Base-by-base conservation (phyloP, 2,888 invertebrate species). In the Epistrophella euchroma region DNA sequence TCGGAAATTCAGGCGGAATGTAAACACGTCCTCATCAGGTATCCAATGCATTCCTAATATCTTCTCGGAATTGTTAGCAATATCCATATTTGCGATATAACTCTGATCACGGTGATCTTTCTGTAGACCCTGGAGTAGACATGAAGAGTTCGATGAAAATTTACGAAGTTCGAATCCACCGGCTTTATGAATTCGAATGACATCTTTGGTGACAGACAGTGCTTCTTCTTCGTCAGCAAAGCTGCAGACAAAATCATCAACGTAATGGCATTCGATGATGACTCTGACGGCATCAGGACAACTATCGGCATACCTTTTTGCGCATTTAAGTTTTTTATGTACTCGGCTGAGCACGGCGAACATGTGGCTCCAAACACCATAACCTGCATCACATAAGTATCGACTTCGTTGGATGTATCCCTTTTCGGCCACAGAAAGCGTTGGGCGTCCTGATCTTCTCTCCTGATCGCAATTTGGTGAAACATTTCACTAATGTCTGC, bases 301-400 rank as follows among this genome's bases (percentile, higher is more conserved):
- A n/a, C 58, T 13, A 15, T 76, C 19, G 7, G 45, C 35, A 4
- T 15, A 73, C 22, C 45, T 28, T 28, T 3, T 13, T 32, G 60
- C n/a, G n/a, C 73, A 17, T 58, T 45, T 4, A 43, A 11, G 15
- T 73, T 73, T 15, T 47, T 62, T 11, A 73, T 28, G 28, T 43
- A 73, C 47, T 73, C 25, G 15, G 60, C 58, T 13, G 58, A 72
- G 32, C 72, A 72, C 25, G 74, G 76, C 5, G 52, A 75, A 17
- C 52, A 76, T 1, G 50, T 74, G n/a, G 76, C 71, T 4, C 81
- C 76, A n/a, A 82, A 82, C 5, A 43, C 52, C 76, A 76, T 76
- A 25, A 43, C 52, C 1, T 62, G 6, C 74, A 74, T 74, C 11
- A 66, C 45, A 11, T 35, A 56, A 3, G 50, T 37, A 0, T 58